phyloP scores from a whole-genome alignment of 92 coral and sea anemone species.

The Parazoanthus darwini region DNA sequence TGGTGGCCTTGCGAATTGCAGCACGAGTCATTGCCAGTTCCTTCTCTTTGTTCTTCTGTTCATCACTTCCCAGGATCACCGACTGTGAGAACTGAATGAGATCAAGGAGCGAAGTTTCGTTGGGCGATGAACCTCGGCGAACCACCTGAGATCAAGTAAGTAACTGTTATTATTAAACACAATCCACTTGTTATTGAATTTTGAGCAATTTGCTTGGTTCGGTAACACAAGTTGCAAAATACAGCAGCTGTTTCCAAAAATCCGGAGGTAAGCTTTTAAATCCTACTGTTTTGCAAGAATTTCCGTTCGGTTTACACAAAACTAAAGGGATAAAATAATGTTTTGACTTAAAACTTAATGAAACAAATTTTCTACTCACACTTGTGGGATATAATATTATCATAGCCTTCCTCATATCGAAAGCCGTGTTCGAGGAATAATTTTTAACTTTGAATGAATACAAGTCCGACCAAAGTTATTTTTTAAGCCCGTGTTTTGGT shows the following conservation, averaged over 20 bases:
- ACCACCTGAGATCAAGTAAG: background rate
- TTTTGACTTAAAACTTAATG: background rate
- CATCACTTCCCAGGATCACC: background rate
- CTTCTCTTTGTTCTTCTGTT: conserved; percentile 1
- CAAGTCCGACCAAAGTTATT: no score
- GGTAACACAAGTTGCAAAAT: no score
- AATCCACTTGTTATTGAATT: background rate
- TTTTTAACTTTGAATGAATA: no score
- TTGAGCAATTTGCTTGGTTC: no score
- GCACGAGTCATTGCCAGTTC: background rate
- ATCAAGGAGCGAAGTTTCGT: background rate
- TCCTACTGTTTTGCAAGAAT: no score
- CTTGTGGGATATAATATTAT: no score
- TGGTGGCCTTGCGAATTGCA: conserved; percentile 6
- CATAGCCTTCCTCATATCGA: no score
- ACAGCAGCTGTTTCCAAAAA: background rate
- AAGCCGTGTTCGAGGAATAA: background rate
- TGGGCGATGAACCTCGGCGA: conserved; percentile 13
- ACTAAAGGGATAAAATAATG: no score
- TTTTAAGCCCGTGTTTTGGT: no score
- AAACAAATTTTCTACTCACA: background rate
- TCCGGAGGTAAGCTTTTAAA: no score
- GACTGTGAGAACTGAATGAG: conserved; percentile 18
- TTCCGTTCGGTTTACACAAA: no score
- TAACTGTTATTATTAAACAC: background rate